phyloP scores from a whole-genome alignment of 2,888 invertebrate species.

The Eudemis profundana region DNA sequence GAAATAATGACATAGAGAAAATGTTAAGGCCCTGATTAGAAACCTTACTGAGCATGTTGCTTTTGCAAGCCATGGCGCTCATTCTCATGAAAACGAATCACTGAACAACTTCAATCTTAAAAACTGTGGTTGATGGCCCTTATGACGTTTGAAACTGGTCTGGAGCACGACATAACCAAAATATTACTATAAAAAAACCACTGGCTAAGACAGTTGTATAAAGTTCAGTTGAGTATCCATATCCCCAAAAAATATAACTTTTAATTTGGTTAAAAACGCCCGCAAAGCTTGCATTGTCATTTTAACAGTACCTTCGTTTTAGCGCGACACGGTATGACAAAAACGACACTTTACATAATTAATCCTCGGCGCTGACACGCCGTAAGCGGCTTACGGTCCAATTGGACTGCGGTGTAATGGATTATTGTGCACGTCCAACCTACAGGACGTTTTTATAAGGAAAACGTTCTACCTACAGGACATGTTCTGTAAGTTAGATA shows the following conservation, averaged over 20 bases:
- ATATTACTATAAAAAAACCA: too few species aligned
- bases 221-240: too few species aligned
- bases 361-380: slow-evolving; percentile 33
- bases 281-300: slow-evolving; percentile 29
- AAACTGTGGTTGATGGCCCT: too few species aligned
- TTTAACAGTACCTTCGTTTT: slow-evolving; percentile 10
- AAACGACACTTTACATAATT: slow-evolving; percentile 36
- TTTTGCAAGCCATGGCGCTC: too few species aligned
- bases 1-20: too few species aligned
- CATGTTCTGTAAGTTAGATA: not conserved
- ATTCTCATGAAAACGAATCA: too few species aligned
- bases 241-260: not conserved
- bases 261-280: slow-evolving; percentile 14
- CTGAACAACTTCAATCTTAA: too few species aligned
- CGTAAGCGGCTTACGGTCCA: slow-evolving; percentile 38
- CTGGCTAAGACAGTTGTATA: too few species aligned
- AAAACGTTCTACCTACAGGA: not conserved
- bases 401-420: slow-evolving; percentile 25
- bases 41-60: too few species aligned
- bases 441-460: slow-evolving; percentile 5
- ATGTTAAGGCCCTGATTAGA: too few species aligned
- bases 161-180: too few species aligned
- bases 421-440: slow-evolving; percentile 11
- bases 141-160: too few species aligned
- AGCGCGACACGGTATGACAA: slow-evolving; percentile 6